These are phyloP conservation scores for Corbicula japonica DNA, from an alignment of 2,888 invertebrate species.

Conservation along the genomic window DNA sequence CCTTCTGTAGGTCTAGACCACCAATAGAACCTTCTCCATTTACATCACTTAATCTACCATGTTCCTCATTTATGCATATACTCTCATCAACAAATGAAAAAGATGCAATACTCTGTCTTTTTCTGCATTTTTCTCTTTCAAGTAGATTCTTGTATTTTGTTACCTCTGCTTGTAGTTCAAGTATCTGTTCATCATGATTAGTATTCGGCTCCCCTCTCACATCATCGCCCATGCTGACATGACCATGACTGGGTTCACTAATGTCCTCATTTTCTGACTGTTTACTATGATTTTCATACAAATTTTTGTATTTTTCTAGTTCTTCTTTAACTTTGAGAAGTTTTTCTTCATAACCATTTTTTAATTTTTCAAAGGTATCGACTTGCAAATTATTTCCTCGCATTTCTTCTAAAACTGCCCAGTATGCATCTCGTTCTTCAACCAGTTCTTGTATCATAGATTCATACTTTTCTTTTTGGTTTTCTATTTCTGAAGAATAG, in stretches of 20 bases:
- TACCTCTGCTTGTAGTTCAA: slow-evolving; percentile 1
- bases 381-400: neutral
- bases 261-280: neutral
- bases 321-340: neutral
- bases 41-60: neutral
- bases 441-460: slow-evolving; percentile 16
- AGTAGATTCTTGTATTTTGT: slow-evolving; percentile 3
- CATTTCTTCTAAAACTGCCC: slow-evolving; percentile 20
- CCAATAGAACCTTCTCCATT: neutral
- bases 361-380: neutral
- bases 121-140: neutral
- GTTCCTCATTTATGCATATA: neutral
- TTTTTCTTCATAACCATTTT: neutral
- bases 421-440: slow-evolving; percentile 38
- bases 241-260: neutral
- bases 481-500: slow-evolving; percentile 22
- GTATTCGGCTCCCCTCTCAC: neutral
- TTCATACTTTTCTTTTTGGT: slow-evolving; percentile 23
- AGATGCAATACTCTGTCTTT: neutral
- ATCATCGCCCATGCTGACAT: neutral
- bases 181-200: slow-evolving; percentile 3
- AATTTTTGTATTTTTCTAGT: neutral
- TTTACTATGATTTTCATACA: neutral
- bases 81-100: slow-evolving; percentile 3
- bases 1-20: slow-evolving; percentile 31